A percentile compares a stretch with the other conserved stretches of the same genome.
These are phyloP conservation scores for Ophioninae sp. DNA, from an alignment of 2,888 invertebrate genomes.

Conservation along the genomic window DNA sequence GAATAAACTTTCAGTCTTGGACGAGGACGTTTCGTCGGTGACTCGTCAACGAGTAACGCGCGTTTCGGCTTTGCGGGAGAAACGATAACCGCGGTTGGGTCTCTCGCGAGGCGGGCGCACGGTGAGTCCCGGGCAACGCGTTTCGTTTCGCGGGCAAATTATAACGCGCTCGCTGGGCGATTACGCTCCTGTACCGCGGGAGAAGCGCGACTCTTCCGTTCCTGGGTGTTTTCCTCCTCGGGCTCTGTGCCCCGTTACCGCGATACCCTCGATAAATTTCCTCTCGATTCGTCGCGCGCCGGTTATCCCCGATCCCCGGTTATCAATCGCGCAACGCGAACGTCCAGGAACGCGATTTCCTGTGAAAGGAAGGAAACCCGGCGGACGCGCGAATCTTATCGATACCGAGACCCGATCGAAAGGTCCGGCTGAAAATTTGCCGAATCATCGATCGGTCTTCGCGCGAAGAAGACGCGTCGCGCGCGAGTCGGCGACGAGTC, in stretches of 20 bases:
- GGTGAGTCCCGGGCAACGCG: constrained; percentile 39
- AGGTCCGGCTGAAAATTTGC: neutral
- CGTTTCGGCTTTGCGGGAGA: too few species aligned
- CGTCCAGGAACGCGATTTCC: too few species aligned
- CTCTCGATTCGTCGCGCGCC: too few species aligned
- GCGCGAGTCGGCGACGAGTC: constrained; percentile 38
- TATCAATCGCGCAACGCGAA: too few species aligned
- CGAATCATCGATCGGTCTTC: neutral
- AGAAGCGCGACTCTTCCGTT: constrained; percentile 43
- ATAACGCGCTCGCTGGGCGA: constrained; percentile 67
- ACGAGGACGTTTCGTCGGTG: neutral
- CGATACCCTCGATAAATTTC: constrained; percentile 11
- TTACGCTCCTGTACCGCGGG: too few species aligned
- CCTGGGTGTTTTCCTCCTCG: constrained; percentile 16
- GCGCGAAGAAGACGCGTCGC: neutral
- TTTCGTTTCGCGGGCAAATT: constrained; percentile 67
- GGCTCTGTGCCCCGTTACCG: constrained; percentile 3
- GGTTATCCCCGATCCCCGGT: too few species aligned
- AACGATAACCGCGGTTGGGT: constrained; percentile 56
- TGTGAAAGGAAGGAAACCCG: too few species aligned
- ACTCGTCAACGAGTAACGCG: neutral
- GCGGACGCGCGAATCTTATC: too few species aligned
- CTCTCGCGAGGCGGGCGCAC: constrained; percentile 30
- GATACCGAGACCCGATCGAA: too few species aligned
- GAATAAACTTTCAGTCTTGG: neutral